Evolutionary conservation across 2,797 vertebrate genomes (phyloP), one percentile per base, ranked within the genome.

Genomic region (Peromyscus melanophrys): DNA sequence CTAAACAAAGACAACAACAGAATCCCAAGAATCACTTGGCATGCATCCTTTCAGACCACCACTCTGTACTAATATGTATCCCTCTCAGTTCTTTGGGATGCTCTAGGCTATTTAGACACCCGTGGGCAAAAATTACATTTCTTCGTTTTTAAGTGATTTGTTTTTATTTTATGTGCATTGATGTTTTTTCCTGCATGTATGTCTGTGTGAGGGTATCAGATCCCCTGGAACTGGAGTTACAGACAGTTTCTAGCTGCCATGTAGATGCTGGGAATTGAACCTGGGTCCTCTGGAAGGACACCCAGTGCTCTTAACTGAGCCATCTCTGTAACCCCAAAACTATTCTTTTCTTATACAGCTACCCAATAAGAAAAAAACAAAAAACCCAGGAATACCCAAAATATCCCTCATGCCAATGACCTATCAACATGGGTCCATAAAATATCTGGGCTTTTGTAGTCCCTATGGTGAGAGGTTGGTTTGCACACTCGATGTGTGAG

Each of bases 261-360:
- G 37, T 75, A 11, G 10, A 23, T 75, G 23, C 37, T 43, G 21
- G 21, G 71, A 75, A 43, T 5, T 75, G 71, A 75, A 75, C 23
- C 37, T 23, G 4, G 69, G 71, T 75, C 37, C 71, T 75, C 37
- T 43, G 37, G 11, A 40, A 75, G 37, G 43, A 4, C 71, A 75
- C 11, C 5, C 37, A 27, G 69, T 71, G n/a, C n/a, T 71, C n/a
- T 71, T 71, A 71, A 71, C 19, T 37, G 69, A 71, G 4, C 19
- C 0, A 1, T 43, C 23, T 43, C 71, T 43, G 21, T 23, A 25
- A 27, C 37, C 9, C 7, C n/a, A 81, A 87, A 91, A 91, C 8
- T 90, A 67, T 65, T 78, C 49, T 77, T 94, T 89, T 21, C 21
- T 94, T 90, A 92, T 12, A 75, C 4, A 94, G 43, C n/a, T 84